Base-by-base conservation (phyloP, 2,113 vertebrate species). In the Pomatorhinus ruficollis region DNA sequence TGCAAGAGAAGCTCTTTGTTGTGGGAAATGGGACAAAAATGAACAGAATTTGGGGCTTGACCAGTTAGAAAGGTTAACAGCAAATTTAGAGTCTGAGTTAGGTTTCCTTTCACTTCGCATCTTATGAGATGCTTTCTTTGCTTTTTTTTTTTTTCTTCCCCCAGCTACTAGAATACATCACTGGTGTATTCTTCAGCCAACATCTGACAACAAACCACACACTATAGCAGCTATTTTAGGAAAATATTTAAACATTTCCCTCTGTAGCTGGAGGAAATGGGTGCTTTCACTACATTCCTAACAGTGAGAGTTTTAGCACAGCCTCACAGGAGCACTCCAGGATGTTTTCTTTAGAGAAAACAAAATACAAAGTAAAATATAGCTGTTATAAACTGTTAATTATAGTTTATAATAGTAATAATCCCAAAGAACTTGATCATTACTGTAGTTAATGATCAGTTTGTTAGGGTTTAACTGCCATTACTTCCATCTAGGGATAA, bases 371-470 rank as follows among this genome's bases (percentile, higher is more conserved):
- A 97, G 97, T 96, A 96, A 97, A 96, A 95, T 85, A 96, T 83
- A 94, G 95, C 82, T 66, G 63, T 95, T 97, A 95, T 97, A 96
- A 97, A 93, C 79, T 95, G 85, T 97, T 98, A 96, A 97, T 97
- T 96, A 97, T 96, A 37, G 65, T 68, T 97, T 97, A 78, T 95
- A 97, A 96, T 92, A 97, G 93, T 93, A 96, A 95, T 97, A 97
- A 97, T 97, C 95, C 70, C 80, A 94, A 84, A 96, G 83, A 98
- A 97, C 94, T 96, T 98, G 83, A 97, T 98, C 93, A 97, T 97
- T 98, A 97, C 93, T 85, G 96, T 90, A 96, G 91, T 88, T 97
- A 98, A 98, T 97, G 96, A 96, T 90, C 92, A 96, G 92, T 95
- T 97, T 97, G 97, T 91, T 95, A 93, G 59, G 71, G 61, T 96